A percentile compares a stretch with the other conserved stretches of the same genome.
phyloP scores from a whole-genome alignment of 2,888 invertebrate genomes.

The Epinotia nisella region DNA sequence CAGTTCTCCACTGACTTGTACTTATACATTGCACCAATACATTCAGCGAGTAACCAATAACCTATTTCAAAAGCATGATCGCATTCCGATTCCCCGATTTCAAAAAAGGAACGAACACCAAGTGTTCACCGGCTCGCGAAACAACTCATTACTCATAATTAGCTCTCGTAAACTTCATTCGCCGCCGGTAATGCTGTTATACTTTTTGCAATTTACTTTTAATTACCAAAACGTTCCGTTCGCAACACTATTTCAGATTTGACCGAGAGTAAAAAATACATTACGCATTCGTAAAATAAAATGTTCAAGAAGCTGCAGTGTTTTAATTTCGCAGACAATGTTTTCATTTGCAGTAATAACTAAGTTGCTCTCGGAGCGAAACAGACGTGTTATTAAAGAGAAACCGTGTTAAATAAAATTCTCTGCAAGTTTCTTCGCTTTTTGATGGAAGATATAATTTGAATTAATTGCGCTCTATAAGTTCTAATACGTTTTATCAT shows the following conservation, averaged over 20 bases:
- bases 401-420: conserved; percentile 25
- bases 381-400: conserved; percentile 24
- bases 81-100: conserved; percentile 27
- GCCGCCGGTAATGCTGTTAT: conserved; percentile 50
- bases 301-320: conserved; percentile 17
- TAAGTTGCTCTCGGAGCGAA: conserved; percentile 13
- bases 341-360: conserved; percentile 41
- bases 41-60: neutral
- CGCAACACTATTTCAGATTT: conserved; percentile 18
- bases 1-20: too few species aligned
- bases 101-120: conserved; percentile 43
- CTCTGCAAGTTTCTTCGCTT: neutral
- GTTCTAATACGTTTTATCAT: neutral
- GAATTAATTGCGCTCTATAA: conserved; percentile 14
- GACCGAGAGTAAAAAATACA: conserved; percentile 22
- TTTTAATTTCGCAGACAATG: conserved; percentile 37
- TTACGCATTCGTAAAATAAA: conserved; percentile 32
- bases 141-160: conserved; percentile 77
- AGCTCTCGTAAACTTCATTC: conserved; percentile 72
- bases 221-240: conserved; percentile 47
- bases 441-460: conserved; percentile 24
- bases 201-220: conserved; percentile 57
- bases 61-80: conserved; percentile 15
- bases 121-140: conserved; percentile 56
- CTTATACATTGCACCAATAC: too few species aligned